A percentile compares a stretch with the other conserved stretches of the same genome.
phyloP scores from a whole-genome alignment of 2,888 invertebrate species.

The Drosophila rubida region DNA sequence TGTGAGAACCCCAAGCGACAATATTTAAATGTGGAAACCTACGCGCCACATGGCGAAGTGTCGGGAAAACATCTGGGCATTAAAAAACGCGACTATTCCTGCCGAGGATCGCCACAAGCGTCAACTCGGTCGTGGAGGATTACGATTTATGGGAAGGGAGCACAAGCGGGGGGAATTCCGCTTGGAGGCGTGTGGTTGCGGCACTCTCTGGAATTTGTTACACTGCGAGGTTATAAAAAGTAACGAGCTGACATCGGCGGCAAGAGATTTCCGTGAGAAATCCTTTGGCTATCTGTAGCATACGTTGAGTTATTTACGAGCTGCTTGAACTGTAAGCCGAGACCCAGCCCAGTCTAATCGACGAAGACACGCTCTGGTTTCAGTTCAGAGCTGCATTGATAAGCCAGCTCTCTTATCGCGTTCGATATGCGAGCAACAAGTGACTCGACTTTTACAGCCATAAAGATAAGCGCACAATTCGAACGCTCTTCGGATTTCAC shows the following conservation, averaged over 20 bases:
- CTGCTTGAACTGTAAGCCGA: conserved; percentile 57
- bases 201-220: conserved; percentile 69
- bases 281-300: too few relatives aligned
- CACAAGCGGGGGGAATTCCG: conserved; percentile 56
- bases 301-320: conserved; percentile 67
- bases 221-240: conserved; percentile 31
- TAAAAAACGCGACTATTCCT: conserved; percentile 50
- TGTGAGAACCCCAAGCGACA: conserved; percentile 76
- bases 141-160: conserved; percentile 60
- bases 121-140: conserved; percentile 64
- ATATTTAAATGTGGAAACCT: conserved; percentile 53
- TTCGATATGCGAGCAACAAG: conserved; percentile 49
- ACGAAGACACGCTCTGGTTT: conserved; percentile 27
- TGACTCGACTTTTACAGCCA: conserved; percentile 37
- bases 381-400: conserved; percentile 39
- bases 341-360: conserved; percentile 48
- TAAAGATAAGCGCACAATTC: conserved; percentile 31
- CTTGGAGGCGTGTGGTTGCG: conserved; percentile 57
- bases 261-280: conserved; percentile 63
- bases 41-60: conserved; percentile 63
- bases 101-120: too few relatives aligned
- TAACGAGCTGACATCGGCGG: conserved; percentile 16
- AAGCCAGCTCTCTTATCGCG: conserved; percentile 40
- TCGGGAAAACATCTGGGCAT: conserved; percentile 66
- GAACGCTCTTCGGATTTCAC: conserved; percentile 25